Percentiles rank a stretch among this genome's conserved stretches.
Evolutionary conservation across 2,888 invertebrate species (phyloP).

Genomic region (Trypoxylon attenuatum): DNA sequence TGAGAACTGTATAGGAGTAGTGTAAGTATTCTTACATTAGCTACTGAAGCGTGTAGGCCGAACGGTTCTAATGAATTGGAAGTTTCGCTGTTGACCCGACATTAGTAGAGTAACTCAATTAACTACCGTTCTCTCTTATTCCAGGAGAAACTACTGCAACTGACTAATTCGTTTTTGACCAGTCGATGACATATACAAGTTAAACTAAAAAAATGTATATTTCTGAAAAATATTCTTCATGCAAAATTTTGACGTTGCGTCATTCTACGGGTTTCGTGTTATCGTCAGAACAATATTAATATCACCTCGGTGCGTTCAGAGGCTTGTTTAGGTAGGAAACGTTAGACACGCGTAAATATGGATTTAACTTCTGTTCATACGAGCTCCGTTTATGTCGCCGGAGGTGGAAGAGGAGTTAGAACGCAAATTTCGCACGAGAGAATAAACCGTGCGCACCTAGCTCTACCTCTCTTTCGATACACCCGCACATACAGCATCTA

Average conservation of each 20-base stretch:
- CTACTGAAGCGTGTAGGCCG: slow-evolving; percentile 5
- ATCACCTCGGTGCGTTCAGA: not conserved
- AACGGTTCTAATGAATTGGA: slow-evolving; percentile 36
- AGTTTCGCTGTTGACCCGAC: slow-evolving; percentile 30
- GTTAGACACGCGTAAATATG: slow-evolving; percentile 1
- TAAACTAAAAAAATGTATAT: too few species aligned
- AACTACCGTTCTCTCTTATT: slow-evolving; percentile 33
- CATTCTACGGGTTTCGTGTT: too few species aligned
- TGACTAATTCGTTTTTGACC: slow-evolving; percentile 8
- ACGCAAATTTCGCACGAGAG: not conserved
- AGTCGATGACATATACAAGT: slow-evolving; percentile 23
- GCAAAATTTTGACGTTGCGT: too few species aligned
- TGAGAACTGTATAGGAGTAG: not conserved
- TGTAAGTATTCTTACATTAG: not conserved
- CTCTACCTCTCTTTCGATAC: too few species aligned
- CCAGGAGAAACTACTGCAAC: slow-evolving; percentile 9
- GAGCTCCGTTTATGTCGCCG: not conserved
- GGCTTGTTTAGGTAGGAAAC: not conserved
- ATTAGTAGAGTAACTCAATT: slow-evolving; percentile 35
- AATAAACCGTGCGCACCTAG: too few species aligned
- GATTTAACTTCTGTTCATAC: slow-evolving; percentile 1
- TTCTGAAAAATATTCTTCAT: too few species aligned
- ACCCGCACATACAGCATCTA: too few species aligned
- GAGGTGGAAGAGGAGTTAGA: not conserved
- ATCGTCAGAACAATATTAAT: too few species aligned